These are phyloP conservation scores for Disparrhopalites patrizii DNA, from an alignment of 2,888 invertebrate species.

Conservation along the genomic window DNA sequence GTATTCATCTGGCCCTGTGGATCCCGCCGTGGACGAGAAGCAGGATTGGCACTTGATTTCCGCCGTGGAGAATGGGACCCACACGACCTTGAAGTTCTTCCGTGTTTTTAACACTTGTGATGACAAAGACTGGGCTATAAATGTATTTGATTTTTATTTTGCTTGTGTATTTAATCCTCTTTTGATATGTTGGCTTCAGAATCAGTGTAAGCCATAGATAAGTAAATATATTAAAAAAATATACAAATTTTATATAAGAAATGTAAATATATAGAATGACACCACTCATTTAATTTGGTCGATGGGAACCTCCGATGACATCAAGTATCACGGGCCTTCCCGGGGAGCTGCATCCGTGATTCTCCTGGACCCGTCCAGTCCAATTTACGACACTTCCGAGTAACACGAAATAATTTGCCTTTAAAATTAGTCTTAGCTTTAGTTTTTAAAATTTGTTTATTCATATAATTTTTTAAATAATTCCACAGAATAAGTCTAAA, in stretches of 20 bases:
- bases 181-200: too few relatives aligned
- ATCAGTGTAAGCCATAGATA: too few relatives aligned
- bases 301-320: slow-evolving; percentile 16
- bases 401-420: neutral
- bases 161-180: neutral
- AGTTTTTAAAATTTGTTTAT: too few relatives aligned
- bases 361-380: slow-evolving; percentile 20
- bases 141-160: neutral
- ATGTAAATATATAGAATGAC: slow-evolving; percentile 17
- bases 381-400: slow-evolving; percentile 2
- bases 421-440: too few relatives aligned
- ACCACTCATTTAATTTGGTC: slow-evolving; percentile 26
- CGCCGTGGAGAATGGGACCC: slow-evolving; percentile 14
- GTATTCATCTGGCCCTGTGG: neutral
- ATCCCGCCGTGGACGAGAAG: neutral
- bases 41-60: slow-evolving; percentile 15
- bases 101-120: slow-evolving; percentile 22
- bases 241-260: too few relatives aligned
- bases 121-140: slow-evolving; percentile 6
- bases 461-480: too few relatives aligned
- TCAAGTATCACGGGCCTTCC: slow-evolving; percentile 7
- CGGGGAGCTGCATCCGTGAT: slow-evolving; percentile 9
- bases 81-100: slow-evolving; percentile 19
- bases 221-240: too few relatives aligned
- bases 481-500: too few relatives aligned